Percentiles rank a stretch among this genome's conserved stretches.
phyloP scores from a whole-genome alignment of 2,888 invertebrate genomes.

The Drosophila ustulata region DNA sequence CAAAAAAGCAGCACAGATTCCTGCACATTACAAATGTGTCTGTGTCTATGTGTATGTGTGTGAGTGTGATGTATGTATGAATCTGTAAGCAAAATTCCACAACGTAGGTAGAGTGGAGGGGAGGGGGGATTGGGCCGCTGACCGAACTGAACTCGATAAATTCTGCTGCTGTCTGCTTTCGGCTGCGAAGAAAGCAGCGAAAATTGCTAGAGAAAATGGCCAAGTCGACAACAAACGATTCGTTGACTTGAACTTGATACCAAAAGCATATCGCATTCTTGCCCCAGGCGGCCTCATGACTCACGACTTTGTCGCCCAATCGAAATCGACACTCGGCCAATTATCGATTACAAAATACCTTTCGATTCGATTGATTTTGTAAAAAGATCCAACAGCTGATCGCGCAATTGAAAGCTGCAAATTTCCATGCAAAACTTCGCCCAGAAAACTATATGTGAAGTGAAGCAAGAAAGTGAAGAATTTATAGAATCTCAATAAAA shows the following conservation, averaged over 20 bases:
- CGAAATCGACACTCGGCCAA: neutral
- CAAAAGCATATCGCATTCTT: conserved; percentile 43
- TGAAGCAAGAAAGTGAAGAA: too few species aligned
- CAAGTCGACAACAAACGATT: conserved; percentile 32
- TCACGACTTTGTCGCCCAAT: conserved; percentile 31
- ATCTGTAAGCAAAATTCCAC: conserved; percentile 34
- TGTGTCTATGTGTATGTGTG: neutral
- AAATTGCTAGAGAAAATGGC: conserved; percentile 32
- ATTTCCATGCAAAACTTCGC: too few species aligned
- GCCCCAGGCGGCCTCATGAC: conserved; percentile 31
- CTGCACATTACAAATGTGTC: conserved; percentile 20
- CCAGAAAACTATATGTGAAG: too few species aligned
- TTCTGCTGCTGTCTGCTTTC: neutral
- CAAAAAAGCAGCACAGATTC: conserved; percentile 23
- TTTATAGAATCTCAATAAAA: too few species aligned
- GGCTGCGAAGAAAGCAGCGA: conserved; percentile 45
- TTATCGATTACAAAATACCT: conserved; percentile 1
- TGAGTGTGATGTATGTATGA: conserved; percentile 5
- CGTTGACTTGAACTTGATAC: conserved; percentile 26
- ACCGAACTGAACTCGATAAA: conserved; percentile 4
- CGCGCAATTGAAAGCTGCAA: neutral
- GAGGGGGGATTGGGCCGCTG: conserved; percentile 2
- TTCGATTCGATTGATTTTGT: neutral
- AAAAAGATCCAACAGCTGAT: neutral
- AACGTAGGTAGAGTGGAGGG: neutral